A percentile compares a stretch with the other conserved stretches of the same genome.
Evolutionary conservation across 1,140 invertebrate species (phyloP).

Genomic region (Drosophila subobscura): DNA sequence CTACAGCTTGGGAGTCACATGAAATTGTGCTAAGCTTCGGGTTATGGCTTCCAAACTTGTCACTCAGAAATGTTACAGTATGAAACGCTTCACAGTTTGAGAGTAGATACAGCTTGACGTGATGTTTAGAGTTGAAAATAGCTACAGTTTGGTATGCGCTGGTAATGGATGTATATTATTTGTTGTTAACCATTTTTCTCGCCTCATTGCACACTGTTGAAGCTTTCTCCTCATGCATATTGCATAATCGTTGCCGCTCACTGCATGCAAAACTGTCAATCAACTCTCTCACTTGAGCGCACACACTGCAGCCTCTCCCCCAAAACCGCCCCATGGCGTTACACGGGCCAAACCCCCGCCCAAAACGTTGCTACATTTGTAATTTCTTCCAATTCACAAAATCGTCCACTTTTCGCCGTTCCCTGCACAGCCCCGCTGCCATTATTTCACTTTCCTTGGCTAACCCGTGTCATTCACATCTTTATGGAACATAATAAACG

Average conservation of each 20-base stretch:
- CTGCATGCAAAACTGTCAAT: constrained; percentile 49
- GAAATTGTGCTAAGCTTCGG: no score
- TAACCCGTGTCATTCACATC: constrained; percentile 58
- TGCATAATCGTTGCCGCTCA: constrained; percentile 33
- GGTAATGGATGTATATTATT: not conserved
- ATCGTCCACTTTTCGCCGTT: constrained; percentile 25
- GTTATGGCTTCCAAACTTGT: no score
- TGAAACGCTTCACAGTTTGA: not conserved
- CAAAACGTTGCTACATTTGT: constrained; percentile 15
- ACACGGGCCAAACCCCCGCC: no score
- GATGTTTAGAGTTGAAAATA: no score
- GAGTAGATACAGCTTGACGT: not conserved
- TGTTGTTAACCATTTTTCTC: constrained; percentile 25
- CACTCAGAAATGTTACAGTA: not conserved
- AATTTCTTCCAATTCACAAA: constrained; percentile 38
- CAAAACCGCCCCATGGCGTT: not conserved
- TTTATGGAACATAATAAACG: constrained; percentile 65
- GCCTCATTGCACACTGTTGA: constrained; percentile 27
- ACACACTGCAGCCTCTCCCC: not conserved
- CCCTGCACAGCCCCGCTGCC: constrained; percentile 53
- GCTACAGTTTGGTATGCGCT: constrained; percentile 9
- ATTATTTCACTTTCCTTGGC: constrained; percentile 64
- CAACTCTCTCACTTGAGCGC: constrained; percentile 37
- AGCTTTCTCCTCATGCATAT: constrained; percentile 19
- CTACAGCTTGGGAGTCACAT: no score